Conservation (phyloP, 1,140 invertebrate genomes). For the Andrena cerasifolii region DNA sequence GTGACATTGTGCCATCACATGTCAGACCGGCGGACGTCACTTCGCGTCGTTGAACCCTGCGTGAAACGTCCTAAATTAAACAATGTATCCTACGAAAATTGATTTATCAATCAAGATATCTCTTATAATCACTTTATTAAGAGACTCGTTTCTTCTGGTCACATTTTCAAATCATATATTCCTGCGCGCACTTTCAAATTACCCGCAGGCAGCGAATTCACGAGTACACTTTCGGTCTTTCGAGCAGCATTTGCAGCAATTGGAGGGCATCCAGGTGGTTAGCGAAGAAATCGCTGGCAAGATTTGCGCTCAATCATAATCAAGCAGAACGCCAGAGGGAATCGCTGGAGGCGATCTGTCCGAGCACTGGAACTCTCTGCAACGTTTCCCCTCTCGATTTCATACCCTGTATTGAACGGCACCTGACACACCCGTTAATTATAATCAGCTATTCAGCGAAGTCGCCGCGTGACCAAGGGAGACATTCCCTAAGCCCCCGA, state of each 20-base stretch:
- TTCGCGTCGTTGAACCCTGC: not conserved
- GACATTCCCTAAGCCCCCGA: no score
- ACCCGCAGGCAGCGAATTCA: not conserved
- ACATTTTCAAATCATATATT: no score
- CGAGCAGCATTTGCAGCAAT: not conserved
- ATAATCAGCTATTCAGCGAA: not conserved
- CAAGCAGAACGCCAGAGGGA: not conserved
- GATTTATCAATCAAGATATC: no score
- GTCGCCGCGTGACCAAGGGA: no score
- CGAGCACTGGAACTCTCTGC: constrained; percentile 16
- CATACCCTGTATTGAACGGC: not conserved
- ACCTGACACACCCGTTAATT: constrained; percentile 4
- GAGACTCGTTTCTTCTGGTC: no score
- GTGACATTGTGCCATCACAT: not conserved
- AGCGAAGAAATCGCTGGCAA: constrained; percentile 2
- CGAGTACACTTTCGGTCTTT: not conserved
- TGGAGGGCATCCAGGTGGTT: no score
- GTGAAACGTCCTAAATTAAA: not conserved
- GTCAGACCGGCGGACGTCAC: not conserved
- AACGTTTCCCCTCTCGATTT: constrained; percentile 9
- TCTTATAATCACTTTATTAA: no score
- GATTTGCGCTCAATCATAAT: not conserved
- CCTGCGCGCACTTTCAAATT: not conserved
- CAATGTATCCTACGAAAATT: no score
- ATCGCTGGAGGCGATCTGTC: not conserved